phyloP scores from a whole-genome alignment of 37 sponge, comb jelly and placozoan species.

The Ianthella basta region DNA sequence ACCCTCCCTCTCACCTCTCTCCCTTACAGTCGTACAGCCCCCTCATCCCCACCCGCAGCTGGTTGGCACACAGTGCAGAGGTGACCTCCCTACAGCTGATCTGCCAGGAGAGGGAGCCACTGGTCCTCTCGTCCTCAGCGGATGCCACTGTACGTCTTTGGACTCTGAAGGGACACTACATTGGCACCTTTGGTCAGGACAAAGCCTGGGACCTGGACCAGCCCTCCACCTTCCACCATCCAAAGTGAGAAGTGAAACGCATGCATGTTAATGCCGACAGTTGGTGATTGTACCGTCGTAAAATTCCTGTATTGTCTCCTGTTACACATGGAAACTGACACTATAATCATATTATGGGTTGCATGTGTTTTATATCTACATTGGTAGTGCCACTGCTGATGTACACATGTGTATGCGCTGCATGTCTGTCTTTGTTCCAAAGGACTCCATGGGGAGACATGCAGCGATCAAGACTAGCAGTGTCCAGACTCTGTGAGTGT shows the following conservation, averaged over 20 bases:
- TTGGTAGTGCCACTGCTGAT: no score
- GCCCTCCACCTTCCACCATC: slow-evolving; percentile 68
- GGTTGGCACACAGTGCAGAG: slow-evolving; percentile 84
- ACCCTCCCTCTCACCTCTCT: background rate
- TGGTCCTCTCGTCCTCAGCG: slow-evolving; percentile 80
- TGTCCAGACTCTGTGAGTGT: background rate
- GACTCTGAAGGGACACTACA: slow-evolving; percentile 81
- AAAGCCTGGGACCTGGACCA: slow-evolving; percentile 50
- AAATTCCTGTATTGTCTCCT: no score
- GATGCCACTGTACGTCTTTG: slow-evolving; percentile 88
- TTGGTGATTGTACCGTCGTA: background rate
- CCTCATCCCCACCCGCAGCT: slow-evolving; percentile 28
- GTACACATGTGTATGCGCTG: no score
- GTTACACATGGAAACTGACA: no score
- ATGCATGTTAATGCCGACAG: background rate
- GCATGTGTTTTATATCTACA: no score
- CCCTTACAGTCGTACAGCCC: background rate
- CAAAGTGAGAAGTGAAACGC: slow-evolving; percentile 37
- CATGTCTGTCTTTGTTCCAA: background rate
- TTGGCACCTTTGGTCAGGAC: slow-evolving; percentile 94
- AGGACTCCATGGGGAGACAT: slow-evolving; percentile 43
- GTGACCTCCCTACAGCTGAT: slow-evolving; percentile 69
- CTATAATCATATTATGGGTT: no score
- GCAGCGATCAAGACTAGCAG: background rate
- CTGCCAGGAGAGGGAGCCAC: slow-evolving; percentile 43